Evolutionary conservation across 2,113 vertebrate species (phyloP), one percentile per base, ranked within the genome.

Genomic region (Tetrax tetrax): DNA sequence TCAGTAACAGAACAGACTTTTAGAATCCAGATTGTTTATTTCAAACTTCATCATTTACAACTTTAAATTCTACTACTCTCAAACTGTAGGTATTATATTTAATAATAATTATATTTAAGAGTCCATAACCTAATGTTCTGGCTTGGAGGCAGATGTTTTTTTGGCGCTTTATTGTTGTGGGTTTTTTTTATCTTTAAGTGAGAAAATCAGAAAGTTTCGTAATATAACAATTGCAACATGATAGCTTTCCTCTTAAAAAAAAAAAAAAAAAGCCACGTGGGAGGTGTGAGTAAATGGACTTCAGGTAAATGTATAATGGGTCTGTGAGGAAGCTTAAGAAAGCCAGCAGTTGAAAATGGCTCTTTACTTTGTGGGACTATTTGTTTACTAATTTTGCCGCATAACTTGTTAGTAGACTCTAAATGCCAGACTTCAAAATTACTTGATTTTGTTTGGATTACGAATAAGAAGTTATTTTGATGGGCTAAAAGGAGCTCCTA

Each of bases 401-500:
- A 4, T 50, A 70, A 60, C 21, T 84, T 89, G 37, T 54, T 87
- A 91, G 25, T 90, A 29, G 4, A 18, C 16, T 93, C n/a, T 48
- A 90, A 93, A 92, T 90, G 43, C 14, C 29, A 83, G 59, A 51
- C 51, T 77, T 93, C n/a, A 75, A 59, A 85, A 43, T 91, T 54
- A 61, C 64, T 94, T 74, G 23, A 79, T 87, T 82, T 91, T 82
- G 56, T 87, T 95, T 96, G 89, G 43, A 75, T 93, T 77, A 75
- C 41, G 14, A 87, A 15, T 94, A 66, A 50, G 65, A 61, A 87
- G 65, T 72, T 64, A 64, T 71, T 89, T 92, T 48, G 57, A 35
- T 85, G 50, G 21, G 19, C 11, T 87, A 20, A 86, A 76, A 81
- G 12, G 8, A 45, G 31, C 43, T 82, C 41, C 15, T 82, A n/a